phyloP scores from a whole-genome alignment of 1,140 invertebrate genomes.

The Cotesia chilonis region DNA sequence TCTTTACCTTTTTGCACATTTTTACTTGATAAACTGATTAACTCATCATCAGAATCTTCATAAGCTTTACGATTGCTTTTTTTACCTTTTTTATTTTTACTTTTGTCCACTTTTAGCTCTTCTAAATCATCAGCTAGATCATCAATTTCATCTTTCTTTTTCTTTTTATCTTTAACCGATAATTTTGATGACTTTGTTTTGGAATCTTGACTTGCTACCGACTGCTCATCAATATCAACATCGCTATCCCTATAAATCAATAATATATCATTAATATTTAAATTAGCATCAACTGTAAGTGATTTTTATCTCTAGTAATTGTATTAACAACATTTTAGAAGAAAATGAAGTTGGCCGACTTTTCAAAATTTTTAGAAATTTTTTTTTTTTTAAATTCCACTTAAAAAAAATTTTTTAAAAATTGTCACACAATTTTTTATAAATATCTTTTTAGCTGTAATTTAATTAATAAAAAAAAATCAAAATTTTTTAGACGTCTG shows the following conservation, averaged over 20 bases:
- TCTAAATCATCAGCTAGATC: background rate
- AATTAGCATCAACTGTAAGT: no score
- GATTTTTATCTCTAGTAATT: no score
- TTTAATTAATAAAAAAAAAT: no score
- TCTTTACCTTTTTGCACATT: background rate
- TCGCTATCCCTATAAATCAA: conserved; percentile 67
- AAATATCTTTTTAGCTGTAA: no score
- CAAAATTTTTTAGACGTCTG: no score
- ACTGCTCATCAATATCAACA: conserved; percentile 64
- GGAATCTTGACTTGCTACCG: conserved; percentile 55
- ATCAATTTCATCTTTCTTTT: conserved; percentile 11
- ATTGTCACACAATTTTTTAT: no score
- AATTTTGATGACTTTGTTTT: conserved; percentile 50
- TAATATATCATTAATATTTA: conserved; percentile 31
- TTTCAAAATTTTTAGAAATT: no score
- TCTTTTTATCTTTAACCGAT: background rate
- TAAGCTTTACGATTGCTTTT: background rate
- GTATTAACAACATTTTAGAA: no score
- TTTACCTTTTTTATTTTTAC: background rate
- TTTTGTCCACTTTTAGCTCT: background rate
- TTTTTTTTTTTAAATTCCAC: no score
- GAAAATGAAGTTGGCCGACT: no score
- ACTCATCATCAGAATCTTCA: background rate
- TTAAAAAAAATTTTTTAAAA: no score
- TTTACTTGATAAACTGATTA: background rate